Percentiles rank a stretch among this genome's conserved stretches.
Evolutionary conservation across 2,113 vertebrate species (phyloP).

Genomic region (Scomber scombrus): DNA sequence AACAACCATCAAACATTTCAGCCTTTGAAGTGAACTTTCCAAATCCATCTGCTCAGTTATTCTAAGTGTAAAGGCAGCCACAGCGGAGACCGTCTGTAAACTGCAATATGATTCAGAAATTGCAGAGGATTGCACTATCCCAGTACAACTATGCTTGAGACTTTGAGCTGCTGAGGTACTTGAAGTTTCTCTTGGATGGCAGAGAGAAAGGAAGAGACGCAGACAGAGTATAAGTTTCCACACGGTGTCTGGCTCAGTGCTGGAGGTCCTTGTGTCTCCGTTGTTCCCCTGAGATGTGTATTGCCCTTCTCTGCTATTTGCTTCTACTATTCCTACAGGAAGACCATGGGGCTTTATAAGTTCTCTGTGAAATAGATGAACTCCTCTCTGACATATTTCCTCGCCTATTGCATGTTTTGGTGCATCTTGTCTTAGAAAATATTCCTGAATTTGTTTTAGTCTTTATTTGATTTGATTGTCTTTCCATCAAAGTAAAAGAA

Average conservation of each 20-base stretch:
- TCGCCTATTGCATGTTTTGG: background rate
- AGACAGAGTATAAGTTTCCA: slow-evolving; percentile 27
- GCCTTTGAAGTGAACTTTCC: slow-evolving; percentile 69
- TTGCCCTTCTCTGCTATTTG: slow-evolving; percentile 18
- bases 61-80: slow-evolving; percentile 55
- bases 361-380: background rate
- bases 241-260: background rate
- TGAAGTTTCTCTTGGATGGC: slow-evolving; percentile 47
- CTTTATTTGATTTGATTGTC: background rate
- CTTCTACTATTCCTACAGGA: slow-evolving; percentile 4
- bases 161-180: slow-evolving; percentile 49
- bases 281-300: background rate
- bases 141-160: slow-evolving; percentile 57
- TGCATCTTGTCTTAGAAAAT: background rate
- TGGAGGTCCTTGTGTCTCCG: slow-evolving; percentile 29
- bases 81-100: slow-evolving; percentile 54
- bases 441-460: background rate
- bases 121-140: slow-evolving; percentile 77
- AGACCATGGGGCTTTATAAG: background rate
- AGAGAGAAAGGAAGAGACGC: slow-evolving; percentile 42
- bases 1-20: slow-evolving; percentile 62
- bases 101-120: slow-evolving; percentile 68
- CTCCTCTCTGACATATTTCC: background rate
- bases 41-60: slow-evolving; percentile 63
- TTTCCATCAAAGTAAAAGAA: background rate